Base-by-base conservation (phyloP, 2,113 vertebrate genomes). In the Aptenodytes patagonicus region DNA sequence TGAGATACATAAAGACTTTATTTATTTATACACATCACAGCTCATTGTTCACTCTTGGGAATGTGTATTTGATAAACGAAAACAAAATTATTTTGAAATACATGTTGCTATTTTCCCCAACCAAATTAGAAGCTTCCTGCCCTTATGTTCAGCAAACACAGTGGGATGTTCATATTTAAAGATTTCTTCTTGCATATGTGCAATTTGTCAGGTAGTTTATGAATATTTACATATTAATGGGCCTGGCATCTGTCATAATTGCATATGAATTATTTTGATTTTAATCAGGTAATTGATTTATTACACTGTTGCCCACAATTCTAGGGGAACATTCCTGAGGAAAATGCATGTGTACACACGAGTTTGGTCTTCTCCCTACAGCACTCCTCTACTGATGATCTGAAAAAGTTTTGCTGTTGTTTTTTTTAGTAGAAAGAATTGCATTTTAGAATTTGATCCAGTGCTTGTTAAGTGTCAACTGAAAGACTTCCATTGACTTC, bases 201-300 rank as follows among this genome's bases (percentile, higher is more conserved):
- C 40, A 75, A 78, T 77, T 84, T 96, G 42, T 89, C 83, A 92
- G 51, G 69, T 87, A 80, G n/a, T 68, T 97, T 92, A 94, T 95
- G 81, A 96, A 93, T 93, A 94, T 97, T 96, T 96, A 92, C 83
- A 93, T 91, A 92, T 90, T 94, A 89, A 95, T 94, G 42, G 32
- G 1, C 65, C 70, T 92, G 90, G 90, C 76, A 96, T 86, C 94
- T 97, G 93, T 93, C 97, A 97, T 90, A 90, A 96, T 60, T 88
- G 40, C 79, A 94, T 94, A 89, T 94, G 92, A 93, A 95, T 88
- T 91, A 73, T 87, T 96, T 91, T 87, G 10, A 4, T 6, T 92
- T 95, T 95, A 95, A 96, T 92, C 58, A 78, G 77, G 78, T 92
- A 97, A 97, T 91, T 96, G 87, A 87, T 96, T 92, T 93, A 89